These are phyloP conservation scores for Tenualosa ilisha DNA, from an alignment of 2,797 vertebrate genomes.

Conservation along the genomic window DNA sequence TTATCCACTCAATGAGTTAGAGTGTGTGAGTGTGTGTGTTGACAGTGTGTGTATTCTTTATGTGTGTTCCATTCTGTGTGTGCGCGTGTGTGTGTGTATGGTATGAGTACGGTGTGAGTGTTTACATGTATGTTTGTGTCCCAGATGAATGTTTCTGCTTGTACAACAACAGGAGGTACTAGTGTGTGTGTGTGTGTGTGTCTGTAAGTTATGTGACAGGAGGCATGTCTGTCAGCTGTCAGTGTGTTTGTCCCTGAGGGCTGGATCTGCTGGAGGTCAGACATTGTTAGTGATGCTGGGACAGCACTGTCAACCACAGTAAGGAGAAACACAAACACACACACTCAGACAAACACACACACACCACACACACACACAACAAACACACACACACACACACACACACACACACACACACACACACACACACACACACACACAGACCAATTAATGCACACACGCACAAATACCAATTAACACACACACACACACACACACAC, in stretches of 20 bases:
- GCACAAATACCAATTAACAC: background rate
- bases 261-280: background rate
- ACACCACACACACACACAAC: background rate
- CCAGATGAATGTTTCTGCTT: too few species aligned
- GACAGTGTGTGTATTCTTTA: too few species aligned
- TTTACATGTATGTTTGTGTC: too few species aligned
- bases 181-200: background rate
- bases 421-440: background rate
- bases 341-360: background rate
- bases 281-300: background rate
- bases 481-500: background rate
- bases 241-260: background rate
- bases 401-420: constrained; percentile 10
- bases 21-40: too few species aligned
- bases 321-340: background rate
- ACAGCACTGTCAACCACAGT: background rate
- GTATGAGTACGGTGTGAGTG: too few species aligned
- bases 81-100: too few species aligned
- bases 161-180: too few species aligned
- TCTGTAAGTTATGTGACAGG: background rate
- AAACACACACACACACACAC: background rate
- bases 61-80: too few species aligned
- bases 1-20: too few species aligned
- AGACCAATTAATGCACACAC: background rate
- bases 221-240: background rate